Evolutionary conservation across 2,113 vertebrate genomes (phyloP).

Genomic region (Balaeniceps rex): DNA sequence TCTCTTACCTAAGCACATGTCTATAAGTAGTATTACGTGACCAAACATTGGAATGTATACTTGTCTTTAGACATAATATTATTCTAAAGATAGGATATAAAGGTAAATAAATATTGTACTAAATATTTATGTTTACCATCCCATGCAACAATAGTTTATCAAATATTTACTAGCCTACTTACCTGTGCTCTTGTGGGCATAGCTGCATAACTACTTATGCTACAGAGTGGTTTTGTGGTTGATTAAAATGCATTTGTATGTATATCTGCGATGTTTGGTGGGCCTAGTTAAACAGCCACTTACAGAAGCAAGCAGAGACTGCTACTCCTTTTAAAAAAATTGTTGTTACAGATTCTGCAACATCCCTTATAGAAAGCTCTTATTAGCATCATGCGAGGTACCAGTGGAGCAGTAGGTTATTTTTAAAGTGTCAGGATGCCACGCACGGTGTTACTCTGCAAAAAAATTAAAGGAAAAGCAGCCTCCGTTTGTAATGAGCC

Average conservation of each 20-base stretch:
- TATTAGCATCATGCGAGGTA: not conserved
- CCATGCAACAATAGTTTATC: constrained; percentile 4
- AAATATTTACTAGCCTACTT: constrained; percentile 57
- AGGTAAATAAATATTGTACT: constrained; percentile 46
- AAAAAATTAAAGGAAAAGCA: not conserved
- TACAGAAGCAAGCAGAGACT: not conserved
- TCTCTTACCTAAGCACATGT: not conserved
- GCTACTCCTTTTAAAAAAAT: not conserved
- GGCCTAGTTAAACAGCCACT: constrained; percentile 18
- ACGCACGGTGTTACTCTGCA: not conserved
- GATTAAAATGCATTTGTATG: constrained; percentile 32
- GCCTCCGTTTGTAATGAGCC: not conserved
- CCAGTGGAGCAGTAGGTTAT: constrained; percentile 24
- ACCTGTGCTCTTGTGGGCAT: constrained; percentile 39
- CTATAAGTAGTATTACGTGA: not conserved
- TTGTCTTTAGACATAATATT: not conserved
- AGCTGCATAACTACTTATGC: not conserved
- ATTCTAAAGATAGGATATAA: not conserved
- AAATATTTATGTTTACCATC: constrained; percentile 48
- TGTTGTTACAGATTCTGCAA: not conserved
- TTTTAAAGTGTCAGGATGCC: constrained; percentile 4
- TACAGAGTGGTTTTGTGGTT: constrained; percentile 18
- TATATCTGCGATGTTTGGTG: not conserved
- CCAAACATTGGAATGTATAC: not conserved
- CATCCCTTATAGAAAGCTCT: not conserved